A percentile compares a stretch with the other conserved stretches of the same genome.
Conservation (phyloP, 2,888 invertebrate species). For the Leptinotarsa haldemani region DNA sequence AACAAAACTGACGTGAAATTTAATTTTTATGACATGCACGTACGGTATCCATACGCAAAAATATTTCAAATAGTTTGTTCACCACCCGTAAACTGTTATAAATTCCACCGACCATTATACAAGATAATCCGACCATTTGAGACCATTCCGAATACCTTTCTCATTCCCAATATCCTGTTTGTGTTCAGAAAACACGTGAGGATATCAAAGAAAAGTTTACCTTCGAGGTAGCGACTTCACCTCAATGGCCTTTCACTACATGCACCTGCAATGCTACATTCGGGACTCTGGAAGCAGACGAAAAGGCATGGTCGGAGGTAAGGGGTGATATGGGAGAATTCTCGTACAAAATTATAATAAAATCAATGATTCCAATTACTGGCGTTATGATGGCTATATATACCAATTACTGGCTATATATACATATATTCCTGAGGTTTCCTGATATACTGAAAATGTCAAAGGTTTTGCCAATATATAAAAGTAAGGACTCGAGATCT, state of each 20-base stretch:
- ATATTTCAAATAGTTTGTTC: slow-evolving; percentile 1
- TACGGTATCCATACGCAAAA: neutral
- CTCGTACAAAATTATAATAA: neutral
- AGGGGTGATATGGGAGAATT: neutral
- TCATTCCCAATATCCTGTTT: slow-evolving; percentile 45
- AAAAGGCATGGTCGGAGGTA: slow-evolving; percentile 1
- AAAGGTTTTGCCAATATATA: too few species aligned
- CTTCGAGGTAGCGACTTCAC: slow-evolving; percentile 23
- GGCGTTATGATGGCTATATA: too few species aligned
- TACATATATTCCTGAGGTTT: too few species aligned
- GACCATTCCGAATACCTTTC: slow-evolving; percentile 26
- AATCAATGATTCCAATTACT: too few species aligned
- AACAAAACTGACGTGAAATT: neutral
- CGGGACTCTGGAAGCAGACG: slow-evolving; percentile 27
- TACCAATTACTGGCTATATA: too few species aligned
- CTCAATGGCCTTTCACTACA: slow-evolving; percentile 27
- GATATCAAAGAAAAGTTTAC: slow-evolving; percentile 32
- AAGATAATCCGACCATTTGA: slow-evolving; percentile 22
- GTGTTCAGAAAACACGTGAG: slow-evolving; percentile 44
- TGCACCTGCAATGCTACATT: slow-evolving; percentile 39
- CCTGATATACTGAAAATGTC: too few species aligned
- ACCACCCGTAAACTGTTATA: slow-evolving; percentile 18
- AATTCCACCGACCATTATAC: slow-evolving; percentile 21
- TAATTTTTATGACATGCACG: slow-evolving; percentile 6
- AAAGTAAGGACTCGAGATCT: too few species aligned